Evolutionary conservation across 2,113 vertebrate genomes (phyloP), one percentile per base, ranked within the genome.

Genomic region (Chunga burmeisteri): DNA sequence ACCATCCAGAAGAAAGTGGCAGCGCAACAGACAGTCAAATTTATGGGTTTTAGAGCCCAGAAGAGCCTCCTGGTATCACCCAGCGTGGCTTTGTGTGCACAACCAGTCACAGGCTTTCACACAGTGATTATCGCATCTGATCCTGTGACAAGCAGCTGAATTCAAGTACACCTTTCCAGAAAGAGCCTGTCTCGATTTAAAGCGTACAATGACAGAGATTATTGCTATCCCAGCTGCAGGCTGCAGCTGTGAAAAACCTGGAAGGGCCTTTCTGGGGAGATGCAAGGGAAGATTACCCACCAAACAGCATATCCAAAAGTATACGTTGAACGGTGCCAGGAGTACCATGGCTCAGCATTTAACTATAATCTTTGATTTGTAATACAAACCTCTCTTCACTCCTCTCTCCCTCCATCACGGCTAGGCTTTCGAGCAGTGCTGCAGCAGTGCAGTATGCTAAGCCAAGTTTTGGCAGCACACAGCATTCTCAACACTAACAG

Each of bases 271-370:
- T 52, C 62, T 61, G 73, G 30, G 20, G 36, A 72, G 40, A 81
- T 15, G 40, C 30, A 59, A 81, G 44, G 46, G 20, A 63, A 77
- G 46, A 56, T 15, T 14, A 74, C 38, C 53, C 59, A 91, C 8
- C 49, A 72, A 22, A 49, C 10, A 72, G 53, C 16, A 12, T 4
- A 67, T 29, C 47, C 13, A 2, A 71, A 89, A 71, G 65, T 11
- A 5, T 5, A 58, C 0, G 1, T 3, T 73, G 59, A 77, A 34
- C 2, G 1, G 53, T 59, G 34, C 44, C 52, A 81, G 70, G 9
- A 87, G 81, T 11, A 49, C 11, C 62, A n/a, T 0, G 5, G 63
- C 56, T 81, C 65, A 72, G 56, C 23, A 58, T 82, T 53, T 66
- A 73, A 78, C 34, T 19, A 66, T 10, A 88, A 59, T 26, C 26